Evolutionary conservation across 2,113 vertebrate species (phyloP).

Genomic region (Notothenia coriiceps): DNA sequence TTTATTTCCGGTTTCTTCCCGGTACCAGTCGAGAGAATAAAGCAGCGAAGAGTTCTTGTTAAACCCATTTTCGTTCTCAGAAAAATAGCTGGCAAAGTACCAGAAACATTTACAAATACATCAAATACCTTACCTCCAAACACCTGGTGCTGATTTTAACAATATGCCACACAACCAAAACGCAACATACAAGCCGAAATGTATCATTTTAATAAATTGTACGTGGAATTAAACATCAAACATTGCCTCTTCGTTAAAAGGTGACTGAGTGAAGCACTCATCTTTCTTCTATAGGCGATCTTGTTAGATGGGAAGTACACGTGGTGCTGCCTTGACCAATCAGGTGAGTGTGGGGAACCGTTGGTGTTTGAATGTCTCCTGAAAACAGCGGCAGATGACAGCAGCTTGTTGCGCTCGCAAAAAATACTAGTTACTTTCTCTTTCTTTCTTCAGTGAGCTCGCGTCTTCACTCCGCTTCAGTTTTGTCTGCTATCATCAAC

Average conservation of each 20-base stretch:
- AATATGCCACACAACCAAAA: background rate
- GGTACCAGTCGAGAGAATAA: background rate
- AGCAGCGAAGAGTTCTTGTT: conserved; percentile 6
- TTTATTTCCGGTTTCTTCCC: background rate
- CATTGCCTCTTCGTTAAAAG: too few relatives aligned
- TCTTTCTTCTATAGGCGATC: conserved; percentile 20
- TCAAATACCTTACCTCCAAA: background rate
- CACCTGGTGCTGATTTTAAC: background rate
- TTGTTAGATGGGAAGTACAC: background rate
- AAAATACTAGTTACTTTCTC: too few relatives aligned
- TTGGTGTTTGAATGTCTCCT: conserved; percentile 75
- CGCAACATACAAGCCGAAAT: fast-evolving
- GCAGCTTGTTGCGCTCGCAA: conserved; percentile 22
- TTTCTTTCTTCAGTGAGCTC: background rate
- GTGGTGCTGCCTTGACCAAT: conserved; percentile 66
- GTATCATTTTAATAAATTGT: background rate
- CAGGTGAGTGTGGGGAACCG: conserved; percentile 59
- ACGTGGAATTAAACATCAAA: background rate
- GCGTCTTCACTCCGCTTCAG: background rate
- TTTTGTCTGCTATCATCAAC: background rate
- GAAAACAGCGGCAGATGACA: conserved; percentile 71
- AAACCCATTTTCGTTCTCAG: background rate
- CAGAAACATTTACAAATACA: background rate
- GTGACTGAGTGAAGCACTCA: background rate
- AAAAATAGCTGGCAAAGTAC: background rate